Conservation (phyloP, 2,888 invertebrate genomes). For the Dasypolia templi region DNA sequence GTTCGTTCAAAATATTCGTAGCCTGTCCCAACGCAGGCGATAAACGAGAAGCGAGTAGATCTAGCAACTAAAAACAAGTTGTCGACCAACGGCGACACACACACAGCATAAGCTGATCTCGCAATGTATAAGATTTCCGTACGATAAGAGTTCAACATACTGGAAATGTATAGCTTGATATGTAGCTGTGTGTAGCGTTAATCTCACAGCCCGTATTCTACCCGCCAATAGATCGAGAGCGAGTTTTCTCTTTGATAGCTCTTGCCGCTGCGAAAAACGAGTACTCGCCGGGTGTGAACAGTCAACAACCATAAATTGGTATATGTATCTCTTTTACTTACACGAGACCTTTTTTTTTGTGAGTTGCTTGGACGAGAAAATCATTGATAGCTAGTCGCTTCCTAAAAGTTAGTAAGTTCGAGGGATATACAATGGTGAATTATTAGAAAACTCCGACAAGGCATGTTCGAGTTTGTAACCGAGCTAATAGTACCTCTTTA, state of each 20-base stretch:
- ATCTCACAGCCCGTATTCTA: background rate
- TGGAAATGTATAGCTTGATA: no score
- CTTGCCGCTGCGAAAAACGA: background rate
- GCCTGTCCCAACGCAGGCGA: background rate
- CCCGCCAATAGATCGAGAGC: background rate
- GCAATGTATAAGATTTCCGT: no score
- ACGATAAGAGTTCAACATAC: no score
- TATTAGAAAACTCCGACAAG: background rate
- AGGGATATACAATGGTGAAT: background rate
- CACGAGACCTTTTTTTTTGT: background rate
- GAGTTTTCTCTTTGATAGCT: background rate
- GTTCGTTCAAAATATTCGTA: background rate
- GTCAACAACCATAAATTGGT: background rate
- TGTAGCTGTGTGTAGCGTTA: no score
- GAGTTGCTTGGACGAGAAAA: background rate
- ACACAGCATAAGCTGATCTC: no score
- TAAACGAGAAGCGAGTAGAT: background rate
- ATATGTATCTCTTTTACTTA: background rate
- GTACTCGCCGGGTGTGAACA: background rate
- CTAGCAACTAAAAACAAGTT: background rate
- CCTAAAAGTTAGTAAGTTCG: background rate
- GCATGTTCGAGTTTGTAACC: background rate
- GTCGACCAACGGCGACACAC: no score
- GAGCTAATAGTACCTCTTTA: background rate
- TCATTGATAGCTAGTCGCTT: background rate